Evolutionary conservation across 2,113 vertebrate genomes (phyloP).

Genomic region (Physeter macrocephalus): DNA sequence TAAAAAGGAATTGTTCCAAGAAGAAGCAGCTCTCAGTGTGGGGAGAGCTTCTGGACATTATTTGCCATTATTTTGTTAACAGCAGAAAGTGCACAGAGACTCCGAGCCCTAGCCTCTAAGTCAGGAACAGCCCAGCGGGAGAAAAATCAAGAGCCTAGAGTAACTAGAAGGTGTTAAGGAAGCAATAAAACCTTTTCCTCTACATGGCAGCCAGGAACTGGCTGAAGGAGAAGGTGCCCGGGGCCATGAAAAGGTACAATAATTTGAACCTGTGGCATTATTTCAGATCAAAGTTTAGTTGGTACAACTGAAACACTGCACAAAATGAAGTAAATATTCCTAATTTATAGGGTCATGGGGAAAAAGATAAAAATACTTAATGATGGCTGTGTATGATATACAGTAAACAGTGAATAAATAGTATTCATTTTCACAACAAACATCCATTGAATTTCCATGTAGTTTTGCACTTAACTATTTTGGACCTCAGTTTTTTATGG

Average conservation of each 20-base stretch:
- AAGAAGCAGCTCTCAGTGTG: neutral
- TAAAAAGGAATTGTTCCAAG: neutral
- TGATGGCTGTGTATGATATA: neutral
- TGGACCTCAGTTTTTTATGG: neutral
- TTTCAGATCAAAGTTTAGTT: slow-evolving; percentile 31
- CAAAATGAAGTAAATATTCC: neutral
- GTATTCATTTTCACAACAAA: slow-evolving; percentile 22
- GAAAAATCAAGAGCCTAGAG: slow-evolving; percentile 61
- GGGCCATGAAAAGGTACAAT: slow-evolving; percentile 32
- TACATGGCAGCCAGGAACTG: slow-evolving; percentile 57
- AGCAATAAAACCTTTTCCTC: slow-evolving; percentile 71
- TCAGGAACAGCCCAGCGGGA: slow-evolving; percentile 42
- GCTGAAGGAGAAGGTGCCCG: slow-evolving; percentile 64
- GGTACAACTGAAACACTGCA: neutral
- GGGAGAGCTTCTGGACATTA: neutral
- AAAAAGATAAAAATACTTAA: slow-evolving; percentile 21
- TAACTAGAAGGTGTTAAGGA: slow-evolving; percentile 72
- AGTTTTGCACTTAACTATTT: neutral
- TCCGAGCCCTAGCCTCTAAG: neutral
- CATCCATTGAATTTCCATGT: neutral
- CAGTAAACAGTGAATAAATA: slow-evolving; percentile 19
- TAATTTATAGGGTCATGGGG: neutral
- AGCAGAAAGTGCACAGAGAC: neutral
- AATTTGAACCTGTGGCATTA: slow-evolving; percentile 29
- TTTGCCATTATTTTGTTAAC: slow-evolving; percentile 35